Conservation (phyloP, 2,888 invertebrate species). For the Rutpela maculata region DNA sequence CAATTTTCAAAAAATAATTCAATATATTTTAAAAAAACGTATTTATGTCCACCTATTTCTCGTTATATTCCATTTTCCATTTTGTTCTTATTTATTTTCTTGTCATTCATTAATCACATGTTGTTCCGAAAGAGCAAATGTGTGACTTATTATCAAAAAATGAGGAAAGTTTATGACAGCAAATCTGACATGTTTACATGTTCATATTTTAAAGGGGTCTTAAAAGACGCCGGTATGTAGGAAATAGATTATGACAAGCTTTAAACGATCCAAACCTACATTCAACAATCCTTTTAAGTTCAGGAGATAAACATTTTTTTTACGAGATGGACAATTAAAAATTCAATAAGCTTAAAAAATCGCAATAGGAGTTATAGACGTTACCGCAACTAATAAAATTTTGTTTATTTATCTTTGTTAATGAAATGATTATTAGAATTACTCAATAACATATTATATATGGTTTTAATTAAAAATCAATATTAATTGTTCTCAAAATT, state of each 20-base stretch:
- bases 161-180: slow-evolving; percentile 2
- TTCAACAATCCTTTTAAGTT: slow-evolving; percentile 10
- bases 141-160: background rate
- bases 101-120: no score
- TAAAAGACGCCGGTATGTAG: slow-evolving; percentile 15
- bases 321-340: background rate
- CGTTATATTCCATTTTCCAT: no score
- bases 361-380: background rate
- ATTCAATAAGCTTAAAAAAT: background rate
- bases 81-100: no score
- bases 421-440: background rate
- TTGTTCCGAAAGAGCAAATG: background rate
- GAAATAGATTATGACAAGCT: slow-evolving; percentile 24
- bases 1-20: no score
- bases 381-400: background rate
- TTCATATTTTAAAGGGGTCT: background rate
- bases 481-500: background rate
- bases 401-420: background rate
- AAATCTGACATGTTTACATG: slow-evolving; percentile 24
- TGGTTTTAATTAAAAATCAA: background rate
- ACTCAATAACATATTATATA: background rate
- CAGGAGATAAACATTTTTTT: background rate
- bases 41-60: no score
- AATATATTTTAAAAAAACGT: no score
- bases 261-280: slow-evolving; percentile 9